These are phyloP conservation scores for Corythornis vintsioides DNA, from an alignment of 2,113 vertebrate species.

Conservation along the genomic window DNA sequence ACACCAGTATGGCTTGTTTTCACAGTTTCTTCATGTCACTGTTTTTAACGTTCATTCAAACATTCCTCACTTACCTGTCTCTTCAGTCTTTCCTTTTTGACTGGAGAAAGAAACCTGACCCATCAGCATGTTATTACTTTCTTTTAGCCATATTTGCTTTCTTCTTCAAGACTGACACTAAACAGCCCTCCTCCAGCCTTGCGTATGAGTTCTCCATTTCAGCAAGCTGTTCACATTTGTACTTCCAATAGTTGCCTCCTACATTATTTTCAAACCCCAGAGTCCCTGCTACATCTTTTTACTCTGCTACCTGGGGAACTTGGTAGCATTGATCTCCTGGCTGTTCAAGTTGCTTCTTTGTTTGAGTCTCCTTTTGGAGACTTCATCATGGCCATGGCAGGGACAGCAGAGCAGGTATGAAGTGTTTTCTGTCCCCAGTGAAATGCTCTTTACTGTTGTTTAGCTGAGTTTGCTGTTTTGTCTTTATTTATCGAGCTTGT, in stretches of 20 bases:
- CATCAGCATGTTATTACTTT: background rate
- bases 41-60: background rate
- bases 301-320: fast-evolving
- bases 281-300: background rate
- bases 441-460: background rate
- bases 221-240: background rate
- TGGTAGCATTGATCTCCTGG: background rate
- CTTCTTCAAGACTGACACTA: background rate
- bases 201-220: background rate
- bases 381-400: background rate
- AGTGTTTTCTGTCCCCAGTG: background rate
- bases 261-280: background rate
- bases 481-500: background rate
- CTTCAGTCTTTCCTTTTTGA: background rate
- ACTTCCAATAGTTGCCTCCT: background rate
- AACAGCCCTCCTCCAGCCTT: background rate
- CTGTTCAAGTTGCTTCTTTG: background rate
- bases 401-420: background rate
- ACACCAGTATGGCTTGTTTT: background rate
- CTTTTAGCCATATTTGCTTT: background rate
- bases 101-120: background rate
- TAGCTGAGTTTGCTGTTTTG: background rate
- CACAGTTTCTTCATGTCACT: background rate
- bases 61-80: background rate
- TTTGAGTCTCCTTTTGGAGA: background rate